A percentile compares a stretch with the other conserved stretches of the same genome.
Conservation (phyloP, 1,140 invertebrate genomes). For the Drosophila athabasca region DNA sequence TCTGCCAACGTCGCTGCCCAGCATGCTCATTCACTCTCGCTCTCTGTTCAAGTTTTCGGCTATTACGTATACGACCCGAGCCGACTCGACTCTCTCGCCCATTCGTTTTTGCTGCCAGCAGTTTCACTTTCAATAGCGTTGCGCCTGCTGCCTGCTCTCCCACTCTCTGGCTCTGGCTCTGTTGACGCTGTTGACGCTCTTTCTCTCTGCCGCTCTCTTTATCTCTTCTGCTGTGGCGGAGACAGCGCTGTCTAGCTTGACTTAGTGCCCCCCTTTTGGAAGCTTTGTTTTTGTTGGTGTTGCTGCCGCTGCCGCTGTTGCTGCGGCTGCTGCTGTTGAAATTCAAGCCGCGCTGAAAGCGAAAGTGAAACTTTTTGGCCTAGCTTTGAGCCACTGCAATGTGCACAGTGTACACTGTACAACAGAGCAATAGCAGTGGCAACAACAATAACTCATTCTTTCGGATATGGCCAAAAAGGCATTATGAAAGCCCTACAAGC, state of each 20-base stretch:
- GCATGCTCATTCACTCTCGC: constrained; percentile 60
- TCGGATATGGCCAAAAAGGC: constrained; percentile 32
- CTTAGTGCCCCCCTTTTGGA: constrained; percentile 70
- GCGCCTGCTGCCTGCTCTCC: constrained; percentile 8
- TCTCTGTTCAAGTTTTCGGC: constrained; percentile 54
- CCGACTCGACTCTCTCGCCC: constrained; percentile 22
- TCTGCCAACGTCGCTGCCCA: constrained; percentile 2
- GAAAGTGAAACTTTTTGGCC: constrained; percentile 80
- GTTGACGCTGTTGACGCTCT: constrained; percentile 1
- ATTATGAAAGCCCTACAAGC: constrained; percentile 56
- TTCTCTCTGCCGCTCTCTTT: constrained; percentile 24
- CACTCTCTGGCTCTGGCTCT: not conserved
- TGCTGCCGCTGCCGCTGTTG: constrained; percentile 17
- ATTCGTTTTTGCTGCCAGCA: constrained; percentile 40
- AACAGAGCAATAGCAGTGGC: not conserved
- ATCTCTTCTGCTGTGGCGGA: constrained; percentile 2
- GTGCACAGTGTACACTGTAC: constrained; percentile 13
- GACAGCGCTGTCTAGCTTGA: constrained; percentile 64
- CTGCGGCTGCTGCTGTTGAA: constrained; percentile 52
- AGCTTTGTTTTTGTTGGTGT: constrained; percentile 32
- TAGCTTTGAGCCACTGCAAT: constrained; percentile 70
- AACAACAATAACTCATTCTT: constrained; percentile 52
- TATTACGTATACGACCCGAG: constrained; percentile 65
- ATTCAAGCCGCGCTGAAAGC: constrained; percentile 71
- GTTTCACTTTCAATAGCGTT: constrained; percentile 72